Evolutionary conservation across 2,113 vertebrate species (phyloP).

Genomic region (Carollia perspicillata): DNA sequence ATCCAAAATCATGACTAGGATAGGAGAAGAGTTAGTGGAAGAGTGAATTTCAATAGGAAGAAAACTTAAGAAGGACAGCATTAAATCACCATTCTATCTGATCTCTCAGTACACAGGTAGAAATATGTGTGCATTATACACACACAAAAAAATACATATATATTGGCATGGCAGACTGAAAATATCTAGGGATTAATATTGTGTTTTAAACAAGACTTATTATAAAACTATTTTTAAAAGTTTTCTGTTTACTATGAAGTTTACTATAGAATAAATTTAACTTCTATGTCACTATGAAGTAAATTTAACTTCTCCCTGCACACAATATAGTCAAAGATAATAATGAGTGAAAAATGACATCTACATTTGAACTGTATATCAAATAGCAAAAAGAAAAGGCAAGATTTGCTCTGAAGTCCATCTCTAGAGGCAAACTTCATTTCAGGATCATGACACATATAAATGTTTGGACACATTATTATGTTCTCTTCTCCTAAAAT

Average conservation of each 20-base stretch:
- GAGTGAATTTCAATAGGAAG: not conserved
- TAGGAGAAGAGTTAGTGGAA: not conserved
- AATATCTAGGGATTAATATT: not conserved
- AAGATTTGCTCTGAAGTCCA: not conserved
- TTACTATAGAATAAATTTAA: too few species aligned
- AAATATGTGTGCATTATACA: not conserved
- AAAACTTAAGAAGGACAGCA: not conserved
- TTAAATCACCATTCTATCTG: not conserved
- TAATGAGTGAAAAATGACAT: not conserved
- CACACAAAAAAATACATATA: not conserved
- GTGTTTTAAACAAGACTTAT: not conserved
- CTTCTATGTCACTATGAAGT: not conserved
- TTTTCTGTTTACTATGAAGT: too few species aligned
- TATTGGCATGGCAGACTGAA: not conserved
- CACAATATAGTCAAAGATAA: conserved; percentile 6
- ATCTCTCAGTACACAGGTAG: not conserved
- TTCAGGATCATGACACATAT: not conserved
- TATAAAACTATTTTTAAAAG: not conserved
- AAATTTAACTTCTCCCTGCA: not conserved
- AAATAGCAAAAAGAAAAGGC: not conserved
- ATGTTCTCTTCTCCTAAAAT: not conserved
- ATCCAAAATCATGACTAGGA: not conserved
- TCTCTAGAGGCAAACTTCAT: conserved; percentile 16
- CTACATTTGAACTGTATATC: not conserved
- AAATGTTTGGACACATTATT: not conserved